phyloP scores from a whole-genome alignment of 2,113 vertebrate species.

The Myiopsitta monachus region DNA sequence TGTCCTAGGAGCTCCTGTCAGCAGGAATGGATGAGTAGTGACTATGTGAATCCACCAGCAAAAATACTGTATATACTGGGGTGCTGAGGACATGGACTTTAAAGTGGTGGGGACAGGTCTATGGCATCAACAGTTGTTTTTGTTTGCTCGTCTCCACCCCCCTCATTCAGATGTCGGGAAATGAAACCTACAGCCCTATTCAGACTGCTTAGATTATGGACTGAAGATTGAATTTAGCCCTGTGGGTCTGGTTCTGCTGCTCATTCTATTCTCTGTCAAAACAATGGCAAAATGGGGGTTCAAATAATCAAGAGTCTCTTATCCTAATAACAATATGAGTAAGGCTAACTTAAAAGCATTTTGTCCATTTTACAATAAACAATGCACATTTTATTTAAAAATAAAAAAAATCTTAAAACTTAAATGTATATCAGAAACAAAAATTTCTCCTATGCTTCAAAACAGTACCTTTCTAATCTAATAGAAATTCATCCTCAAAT shows the following conservation, averaged over 20 bases:
- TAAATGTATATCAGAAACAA: neutral
- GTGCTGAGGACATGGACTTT: neutral
- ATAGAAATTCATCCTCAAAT: neutral
- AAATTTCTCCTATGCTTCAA: neutral
- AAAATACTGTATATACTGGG: neutral
- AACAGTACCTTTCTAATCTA: neutral
- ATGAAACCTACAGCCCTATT: neutral
- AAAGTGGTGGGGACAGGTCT: neutral
- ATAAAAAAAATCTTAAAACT: neutral
- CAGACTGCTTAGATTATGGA: neutral
- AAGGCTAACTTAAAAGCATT: neutral
- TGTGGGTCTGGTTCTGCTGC: neutral
- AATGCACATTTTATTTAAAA: neutral
- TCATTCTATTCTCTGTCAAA: neutral
- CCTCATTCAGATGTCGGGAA: neutral
- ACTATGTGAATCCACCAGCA: neutral
- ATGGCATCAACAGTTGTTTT: neutral
- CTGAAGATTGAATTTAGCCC: neutral
- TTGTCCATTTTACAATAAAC: neutral
- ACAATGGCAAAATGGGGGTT: neutral
- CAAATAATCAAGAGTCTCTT: neutral
- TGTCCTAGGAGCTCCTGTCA: neutral
- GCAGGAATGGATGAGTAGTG: neutral
- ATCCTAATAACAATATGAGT: neutral
- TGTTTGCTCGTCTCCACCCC: accelerated